Evolutionary conservation across 2,797 vertebrate genomes (phyloP).

Genomic region (Micrastur ruficollis): DNA sequence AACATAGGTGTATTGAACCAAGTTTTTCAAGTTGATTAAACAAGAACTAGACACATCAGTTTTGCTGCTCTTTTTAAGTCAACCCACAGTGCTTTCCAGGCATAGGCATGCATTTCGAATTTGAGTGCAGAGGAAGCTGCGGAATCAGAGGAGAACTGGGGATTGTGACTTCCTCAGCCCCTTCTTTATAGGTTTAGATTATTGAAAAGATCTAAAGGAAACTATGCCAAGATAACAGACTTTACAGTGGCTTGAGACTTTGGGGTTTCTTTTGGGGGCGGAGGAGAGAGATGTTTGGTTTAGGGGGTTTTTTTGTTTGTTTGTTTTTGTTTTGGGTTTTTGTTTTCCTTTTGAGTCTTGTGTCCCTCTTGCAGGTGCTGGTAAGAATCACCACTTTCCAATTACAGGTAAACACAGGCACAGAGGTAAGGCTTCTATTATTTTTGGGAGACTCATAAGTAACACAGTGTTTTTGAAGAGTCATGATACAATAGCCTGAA

Average conservation of each 20-base stretch:
- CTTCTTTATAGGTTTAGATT: neutral
- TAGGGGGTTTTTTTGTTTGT: neutral
- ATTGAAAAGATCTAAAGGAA: neutral
- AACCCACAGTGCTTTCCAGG: neutral
- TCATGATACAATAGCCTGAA: neutral
- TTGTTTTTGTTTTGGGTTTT: neutral
- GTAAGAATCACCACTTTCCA: neutral
- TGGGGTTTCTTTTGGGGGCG: neutral
- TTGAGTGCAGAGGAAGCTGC: neutral
- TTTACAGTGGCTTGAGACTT: neutral
- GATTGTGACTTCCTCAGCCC: neutral
- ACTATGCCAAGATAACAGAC: neutral
- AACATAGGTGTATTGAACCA: neutral
- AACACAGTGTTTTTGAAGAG: neutral
- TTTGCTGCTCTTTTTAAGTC: neutral
- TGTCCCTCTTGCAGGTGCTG: neutral
- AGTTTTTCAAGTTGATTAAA: neutral
- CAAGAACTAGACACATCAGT: neutral
- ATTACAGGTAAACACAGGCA: neutral
- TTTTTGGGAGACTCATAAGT: neutral
- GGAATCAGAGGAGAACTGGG: neutral
- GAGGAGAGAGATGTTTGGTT: fast-evolving
- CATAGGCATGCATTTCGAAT: neutral
- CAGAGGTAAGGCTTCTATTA: neutral
- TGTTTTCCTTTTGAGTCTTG: neutral